Evolutionary conservation across 2,113 vertebrate species (phyloP), one percentile per base, ranked within the genome.

Genomic region (Haplochromis vanheusdeni): DNA sequence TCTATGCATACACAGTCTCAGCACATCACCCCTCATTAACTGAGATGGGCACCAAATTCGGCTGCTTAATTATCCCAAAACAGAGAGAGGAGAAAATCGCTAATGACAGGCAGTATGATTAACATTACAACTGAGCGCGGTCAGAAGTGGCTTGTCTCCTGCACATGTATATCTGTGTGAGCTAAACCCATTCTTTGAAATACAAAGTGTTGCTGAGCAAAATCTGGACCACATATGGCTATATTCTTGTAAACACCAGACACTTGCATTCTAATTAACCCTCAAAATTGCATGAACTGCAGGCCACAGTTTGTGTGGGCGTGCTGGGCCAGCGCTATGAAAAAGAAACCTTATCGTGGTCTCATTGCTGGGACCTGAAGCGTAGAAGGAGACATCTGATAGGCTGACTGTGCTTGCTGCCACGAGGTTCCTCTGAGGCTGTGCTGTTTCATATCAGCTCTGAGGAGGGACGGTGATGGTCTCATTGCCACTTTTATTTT

Each of bases 251-350:
- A 81, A 91, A 93, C 95, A 92, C 90, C 94, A 91, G 92, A 91
- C 93, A 90, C 93, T 94, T 93, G 94, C 93, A 87, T 95, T 96
- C 95, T 96, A 96, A 96, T 97, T 96, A 91, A 95, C 95, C 94
- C 93, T 80, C 91, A 92, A 92, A 88, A 96, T 96, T 93, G 95
- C 92, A 80, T 40, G 82, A 95, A 93, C 93, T 93, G 93, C 92
- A 93, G 94, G 93, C 89, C 84, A 90, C 89, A 84, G 87, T 84
- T 92, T 94, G 94, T 94, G 96, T 93, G 95, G 90, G 89, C 33
- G 73, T 91, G 73, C 81, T 55, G 47, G 73, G 65, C 85, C 79
- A 3, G 83, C 6, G 10, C 68, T 77, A 7, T 23, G 73, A 80
- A 62, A 90, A 35, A 51, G 79, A 79, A 93, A 87, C 84, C 87